Evolutionary conservation across 2,888 invertebrate genomes (phyloP), one percentile per base, ranked within the genome.

Genomic region (Drosophila emarginata): DNA sequence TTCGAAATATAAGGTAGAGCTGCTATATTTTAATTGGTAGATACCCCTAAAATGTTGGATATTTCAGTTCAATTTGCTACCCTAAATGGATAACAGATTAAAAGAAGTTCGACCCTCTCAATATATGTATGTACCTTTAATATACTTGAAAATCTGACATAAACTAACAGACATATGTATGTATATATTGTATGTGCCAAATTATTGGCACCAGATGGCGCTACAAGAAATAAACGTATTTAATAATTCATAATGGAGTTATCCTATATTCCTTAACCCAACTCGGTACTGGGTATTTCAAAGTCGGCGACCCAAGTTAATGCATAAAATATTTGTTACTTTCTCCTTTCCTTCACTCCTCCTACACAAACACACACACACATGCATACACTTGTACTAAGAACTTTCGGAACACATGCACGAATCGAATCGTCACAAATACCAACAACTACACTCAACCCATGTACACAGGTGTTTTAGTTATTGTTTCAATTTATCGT

Each of bases 381-480:
- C 32, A 32, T 11, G 1, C 32, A 32, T 11, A 39, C 32, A 21
- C 40, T 53, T n/a, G 39, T 56, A 53, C 45, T 9, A 39, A 65
- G 67, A 80, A 78, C 75, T 75, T 80, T 72, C 63, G 52, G 59
- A 64, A 59, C 37, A 59, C 37, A 54, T 50, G 50, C 70, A 32
- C 45, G 18, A 64, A 45, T 23, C 59, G 36, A 60, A 23, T n/a
- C 37, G 39, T 57, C 23, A 23, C 53, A 52, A 23, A 53, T 51
- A 54, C 51, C 45, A n/a, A 61, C 70, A 63, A 69, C 87, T 54
- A 75, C 21, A 45, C 72, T 62, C 76, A 67, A 73, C 70, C 79
- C 78, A 76, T 86, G 69, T 84, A 83, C 80, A 88, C 84, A 84
- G 84, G 84, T 84, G 84, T 88, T 84, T 84, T 73, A 80, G 69